Evolutionary conservation across 2,113 vertebrate genomes (phyloP), one percentile per base, ranked within the genome.

Genomic region (Aythya baeri): DNA sequence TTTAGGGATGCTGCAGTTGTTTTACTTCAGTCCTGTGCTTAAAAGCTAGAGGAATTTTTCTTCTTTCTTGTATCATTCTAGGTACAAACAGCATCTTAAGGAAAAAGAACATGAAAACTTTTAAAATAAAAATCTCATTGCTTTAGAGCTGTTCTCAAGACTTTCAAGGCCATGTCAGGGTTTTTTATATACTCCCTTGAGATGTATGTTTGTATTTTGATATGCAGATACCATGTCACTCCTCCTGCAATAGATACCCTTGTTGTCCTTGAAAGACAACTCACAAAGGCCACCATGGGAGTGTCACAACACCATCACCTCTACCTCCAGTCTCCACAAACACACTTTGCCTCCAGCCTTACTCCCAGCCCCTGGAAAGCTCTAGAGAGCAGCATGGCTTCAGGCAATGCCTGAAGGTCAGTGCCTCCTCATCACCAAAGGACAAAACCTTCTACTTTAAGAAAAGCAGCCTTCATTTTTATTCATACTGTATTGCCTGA

Each of bases 241-340:
- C 36, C 27, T 89, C 32, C 55, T 77, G 11, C 46, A 86, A 67
- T 17, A 57, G 81, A 49, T 6, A 38, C 4, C 12, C 7, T 21
- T 21, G 3, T 13, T 72, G 32, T 31, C 11, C 43, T 76, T 68
- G 38, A 79, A 85, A 26, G 27, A 52, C 43, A 57, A 8, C 15
- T 36, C 22, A 50, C 1, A 1, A 6, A 61, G 26, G 44, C 9
- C 7, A 25, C 16, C 2, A 0, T 38, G 29, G 8, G 17, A 32
- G 1, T 23, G 5, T 43, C 34, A 36, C 17, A 1, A 1, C 16
- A 8, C 20, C 43, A 36, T 13, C 38, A 25, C 13, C 29, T 83
- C 43, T 34, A 32, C 17, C 66, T 26, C 11, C 57, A 89, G 5
- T 27, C 90, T 34, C 43, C 7, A 65, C 32, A 67, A 80, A 4